These are phyloP conservation scores for Trematocara marginatum DNA, from an alignment of 2,113 vertebrate genomes.

Conservation along the genomic window DNA sequence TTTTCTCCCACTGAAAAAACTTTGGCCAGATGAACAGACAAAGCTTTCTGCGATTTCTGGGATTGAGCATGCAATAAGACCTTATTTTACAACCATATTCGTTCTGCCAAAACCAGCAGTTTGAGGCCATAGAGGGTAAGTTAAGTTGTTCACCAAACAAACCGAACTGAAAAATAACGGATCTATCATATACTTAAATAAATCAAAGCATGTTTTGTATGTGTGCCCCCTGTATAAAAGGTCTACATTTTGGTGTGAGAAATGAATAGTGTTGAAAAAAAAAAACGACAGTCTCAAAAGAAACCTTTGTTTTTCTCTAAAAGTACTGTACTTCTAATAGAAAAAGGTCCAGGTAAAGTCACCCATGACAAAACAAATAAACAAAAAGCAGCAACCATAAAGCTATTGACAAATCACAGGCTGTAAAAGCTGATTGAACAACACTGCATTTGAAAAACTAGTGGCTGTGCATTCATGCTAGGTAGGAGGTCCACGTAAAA, in stretches of 20 bases:
- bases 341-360: not conserved
- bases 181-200: not conserved
- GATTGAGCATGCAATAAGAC: not conserved
- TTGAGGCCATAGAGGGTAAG: not conserved
- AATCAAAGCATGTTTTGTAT: not conserved
- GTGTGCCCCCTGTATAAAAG: not conserved
- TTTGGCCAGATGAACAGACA: not conserved
- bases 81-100: not conserved
- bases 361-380: not conserved
- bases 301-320: not conserved
- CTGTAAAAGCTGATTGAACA: not conserved
- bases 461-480: not conserved
- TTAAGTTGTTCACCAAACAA: not conserved
- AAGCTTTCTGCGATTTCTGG: not conserved
- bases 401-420: not conserved
- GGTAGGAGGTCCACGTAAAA: not conserved
- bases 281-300: not conserved
- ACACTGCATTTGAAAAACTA: not conserved
- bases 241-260: not conserved
- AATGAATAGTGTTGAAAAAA: not conserved
- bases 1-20: not conserved
- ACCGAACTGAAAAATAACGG: fast-evolving
- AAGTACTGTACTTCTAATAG: not conserved
- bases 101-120: not conserved
- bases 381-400: not conserved